Evolutionary conservation across 2,113 vertebrate species (phyloP).

Genomic region (Pagrus major): DNA sequence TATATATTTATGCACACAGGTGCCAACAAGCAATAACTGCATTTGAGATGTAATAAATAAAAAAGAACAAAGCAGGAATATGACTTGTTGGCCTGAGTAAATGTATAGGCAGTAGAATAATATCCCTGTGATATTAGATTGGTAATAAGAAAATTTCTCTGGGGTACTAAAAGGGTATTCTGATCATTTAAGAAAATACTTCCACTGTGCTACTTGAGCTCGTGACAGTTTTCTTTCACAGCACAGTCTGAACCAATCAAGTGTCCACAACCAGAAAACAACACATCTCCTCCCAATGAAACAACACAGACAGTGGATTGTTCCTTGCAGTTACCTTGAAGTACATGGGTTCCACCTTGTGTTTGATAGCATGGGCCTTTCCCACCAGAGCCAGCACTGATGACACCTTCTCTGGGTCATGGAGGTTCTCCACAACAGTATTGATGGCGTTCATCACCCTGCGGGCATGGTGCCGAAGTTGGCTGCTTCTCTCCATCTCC

Average conservation of each 20-base stretch:
- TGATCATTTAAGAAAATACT: slow-evolving; percentile 26
- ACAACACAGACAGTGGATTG: neutral
- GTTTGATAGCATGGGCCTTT: slow-evolving; percentile 94
- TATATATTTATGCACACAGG: neutral
- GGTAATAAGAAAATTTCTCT: slow-evolving; percentile 26
- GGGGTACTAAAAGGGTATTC: neutral
- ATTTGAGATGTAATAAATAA: slow-evolving; percentile 22
- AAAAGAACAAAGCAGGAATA: neutral
- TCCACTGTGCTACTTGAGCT: neutral
- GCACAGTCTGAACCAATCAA: neutral
- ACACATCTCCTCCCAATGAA: neutral
- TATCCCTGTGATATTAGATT: neutral
- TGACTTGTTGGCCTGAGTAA: neutral
- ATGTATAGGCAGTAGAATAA: slow-evolving; percentile 6
- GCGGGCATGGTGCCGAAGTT: slow-evolving; percentile 91
- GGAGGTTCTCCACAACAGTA: slow-evolving; percentile 93
- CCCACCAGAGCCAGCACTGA: slow-evolving; percentile 92
- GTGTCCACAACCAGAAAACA: neutral
- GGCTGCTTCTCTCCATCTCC: slow-evolving; percentile 85
- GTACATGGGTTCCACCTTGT: slow-evolving; percentile 98
- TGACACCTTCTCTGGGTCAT: slow-evolving; percentile 93
- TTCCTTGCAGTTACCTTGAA: slow-evolving; percentile 89
- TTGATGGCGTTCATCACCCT: slow-evolving; percentile 89
- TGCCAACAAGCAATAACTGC: neutral
- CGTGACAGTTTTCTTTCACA: slow-evolving; percentile 3